Conservation (phyloP, 2,113 vertebrate species). For the Astatotilapia flaviijosephi region DNA sequence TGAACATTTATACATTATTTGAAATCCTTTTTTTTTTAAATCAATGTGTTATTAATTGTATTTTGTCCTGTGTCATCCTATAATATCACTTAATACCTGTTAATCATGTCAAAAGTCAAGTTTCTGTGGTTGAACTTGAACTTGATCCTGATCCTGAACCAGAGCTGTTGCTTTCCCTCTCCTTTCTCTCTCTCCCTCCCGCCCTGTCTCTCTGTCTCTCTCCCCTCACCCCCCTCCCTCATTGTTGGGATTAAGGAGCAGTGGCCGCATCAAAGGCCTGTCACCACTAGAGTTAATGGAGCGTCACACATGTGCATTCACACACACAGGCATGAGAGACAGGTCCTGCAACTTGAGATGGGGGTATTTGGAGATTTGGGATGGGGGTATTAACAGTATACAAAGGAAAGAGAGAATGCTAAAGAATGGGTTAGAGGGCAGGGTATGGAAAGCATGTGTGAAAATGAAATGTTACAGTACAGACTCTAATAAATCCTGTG, state of each 20-base stretch:
- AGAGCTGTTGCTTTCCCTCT: not conserved
- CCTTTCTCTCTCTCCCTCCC: not conserved
- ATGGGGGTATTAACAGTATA: slow-evolving; percentile 49
- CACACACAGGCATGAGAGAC: slow-evolving; percentile 35
- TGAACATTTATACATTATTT: not conserved
- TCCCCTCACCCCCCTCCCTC: not conserved
- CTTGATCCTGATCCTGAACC: slow-evolving; percentile 2
- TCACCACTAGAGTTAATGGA: slow-evolving; percentile 68
- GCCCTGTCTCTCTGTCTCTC: not conserved
- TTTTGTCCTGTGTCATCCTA: not conserved
- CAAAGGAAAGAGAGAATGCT: slow-evolving; percentile 35
- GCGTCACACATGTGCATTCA: slow-evolving; percentile 49
- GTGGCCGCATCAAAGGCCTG: slow-evolving; percentile 60
- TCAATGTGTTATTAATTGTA: not conserved
- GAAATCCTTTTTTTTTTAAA: not conserved
- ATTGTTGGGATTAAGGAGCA: slow-evolving; percentile 52
- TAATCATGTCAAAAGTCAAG: not conserved
- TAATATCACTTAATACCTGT: not conserved
- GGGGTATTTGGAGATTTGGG: slow-evolving; percentile 56
- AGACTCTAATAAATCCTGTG: slow-evolving; percentile 4
- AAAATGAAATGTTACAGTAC: slow-evolving; percentile 48
- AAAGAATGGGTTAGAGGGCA: slow-evolving; percentile 22
- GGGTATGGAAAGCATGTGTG: slow-evolving; percentile 37
- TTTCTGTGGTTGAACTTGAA: not conserved
- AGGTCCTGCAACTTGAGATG: slow-evolving; percentile 58